Conservation (phyloP, 2,797 vertebrate genomes). For the Fistularia tabacaria region DNA sequence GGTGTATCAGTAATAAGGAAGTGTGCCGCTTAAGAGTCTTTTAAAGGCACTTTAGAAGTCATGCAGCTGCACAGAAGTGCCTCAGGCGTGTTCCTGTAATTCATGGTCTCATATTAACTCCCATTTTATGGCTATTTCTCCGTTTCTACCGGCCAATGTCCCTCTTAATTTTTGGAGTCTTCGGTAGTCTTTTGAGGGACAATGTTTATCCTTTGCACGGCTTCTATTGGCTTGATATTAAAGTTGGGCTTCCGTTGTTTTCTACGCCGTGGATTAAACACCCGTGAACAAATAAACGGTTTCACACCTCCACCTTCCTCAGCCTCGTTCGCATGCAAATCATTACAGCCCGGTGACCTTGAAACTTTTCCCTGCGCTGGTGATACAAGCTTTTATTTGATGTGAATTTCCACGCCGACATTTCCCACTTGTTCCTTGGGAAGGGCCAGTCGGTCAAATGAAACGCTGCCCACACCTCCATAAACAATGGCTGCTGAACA, state of each 20-base stretch:
- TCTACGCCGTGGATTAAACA: neutral
- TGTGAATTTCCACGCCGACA: conserved; percentile 21
- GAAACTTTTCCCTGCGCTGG: conserved; percentile 38
- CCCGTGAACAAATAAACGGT: too few species aligned
- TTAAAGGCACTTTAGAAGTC: conserved; percentile 64
- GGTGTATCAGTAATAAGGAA: conserved; percentile 73
- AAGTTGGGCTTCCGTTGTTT: neutral
- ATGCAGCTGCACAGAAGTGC: conserved; percentile 59
- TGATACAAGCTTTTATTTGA: neutral
- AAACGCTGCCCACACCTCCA: conserved; percentile 21
- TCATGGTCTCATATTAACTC: conserved; percentile 76
- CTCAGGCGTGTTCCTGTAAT: conserved; percentile 69
- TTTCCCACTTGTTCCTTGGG: conserved; percentile 38
- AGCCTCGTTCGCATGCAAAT: neutral
- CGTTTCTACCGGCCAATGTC: conserved; percentile 10
- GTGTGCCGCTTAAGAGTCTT: conserved; percentile 66
- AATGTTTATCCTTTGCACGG: conserved; percentile 18
- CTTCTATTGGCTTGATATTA: conserved; percentile 5
- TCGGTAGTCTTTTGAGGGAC: conserved; percentile 11
- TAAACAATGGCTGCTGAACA: conserved; percentile 41
- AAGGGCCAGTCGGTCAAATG: conserved; percentile 25
- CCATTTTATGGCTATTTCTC: conserved; percentile 39
- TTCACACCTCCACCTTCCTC: neutral
- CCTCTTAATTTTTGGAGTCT: conserved; percentile 5
- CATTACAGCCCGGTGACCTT: conserved; percentile 32